Evolutionary conservation across 2,888 invertebrate species (phyloP).

Genomic region (Catonia carolina): DNA sequence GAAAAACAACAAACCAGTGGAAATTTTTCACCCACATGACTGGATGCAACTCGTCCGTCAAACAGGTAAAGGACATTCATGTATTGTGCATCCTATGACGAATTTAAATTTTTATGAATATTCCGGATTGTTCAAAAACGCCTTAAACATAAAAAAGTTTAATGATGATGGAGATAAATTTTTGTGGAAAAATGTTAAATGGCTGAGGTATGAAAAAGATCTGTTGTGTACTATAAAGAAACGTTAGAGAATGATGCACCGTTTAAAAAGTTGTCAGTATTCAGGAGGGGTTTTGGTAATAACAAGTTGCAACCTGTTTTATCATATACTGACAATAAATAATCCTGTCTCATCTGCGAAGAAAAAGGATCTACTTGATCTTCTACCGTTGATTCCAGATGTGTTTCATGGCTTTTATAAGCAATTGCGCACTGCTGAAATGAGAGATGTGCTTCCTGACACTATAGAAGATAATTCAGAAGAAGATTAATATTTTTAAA

Average conservation of each 20-base stretch:
- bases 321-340: background rate
- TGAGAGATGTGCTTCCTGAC: slow-evolving; percentile 1
- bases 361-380: slow-evolving; percentile 9
- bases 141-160: background rate
- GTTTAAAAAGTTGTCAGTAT: slow-evolving; percentile 8
- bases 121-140: background rate
- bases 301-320: background rate
- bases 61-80: background rate
- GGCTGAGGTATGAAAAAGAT: slow-evolving; percentile 4
- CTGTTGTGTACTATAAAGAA: slow-evolving; percentile 2
- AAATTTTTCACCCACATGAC: slow-evolving; percentile 9
- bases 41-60: too few species aligned
- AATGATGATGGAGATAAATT: slow-evolving; percentile 8
- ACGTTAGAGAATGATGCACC: slow-evolving; percentile 3
- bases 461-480: background rate
- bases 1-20: slow-evolving; percentile 8
- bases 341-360: slow-evolving; percentile 1
- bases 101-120: slow-evolving; percentile 5
- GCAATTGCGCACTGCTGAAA: slow-evolving; percentile 1
- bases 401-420: slow-evolving; percentile 8
- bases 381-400: slow-evolving; percentile 1
- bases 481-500: too few species aligned
- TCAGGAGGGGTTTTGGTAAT: slow-evolving; percentile 4
- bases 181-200: slow-evolving; percentile 1
- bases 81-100: background rate